phyloP scores from a whole-genome alignment of 2,113 vertebrate genomes.

The Neolamprologus ventralis region DNA sequence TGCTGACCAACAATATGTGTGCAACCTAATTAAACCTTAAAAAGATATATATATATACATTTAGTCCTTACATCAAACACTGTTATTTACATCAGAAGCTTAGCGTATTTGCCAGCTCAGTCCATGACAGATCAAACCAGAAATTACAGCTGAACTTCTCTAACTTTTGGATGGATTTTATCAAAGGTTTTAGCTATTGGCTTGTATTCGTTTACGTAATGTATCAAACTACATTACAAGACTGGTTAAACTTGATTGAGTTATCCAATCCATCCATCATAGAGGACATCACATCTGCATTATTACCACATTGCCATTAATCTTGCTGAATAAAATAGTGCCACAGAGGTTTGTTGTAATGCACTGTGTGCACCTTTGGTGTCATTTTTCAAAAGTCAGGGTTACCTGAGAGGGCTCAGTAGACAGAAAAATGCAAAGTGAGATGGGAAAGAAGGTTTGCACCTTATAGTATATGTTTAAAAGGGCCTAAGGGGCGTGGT shows the following conservation, averaged over 20 bases:
- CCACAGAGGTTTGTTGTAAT: neutral
- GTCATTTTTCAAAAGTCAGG: neutral
- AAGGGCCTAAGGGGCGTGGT: neutral
- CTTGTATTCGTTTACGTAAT: neutral
- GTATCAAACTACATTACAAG: neutral
- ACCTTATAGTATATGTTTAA: neutral
- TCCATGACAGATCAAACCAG: neutral
- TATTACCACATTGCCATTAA: neutral
- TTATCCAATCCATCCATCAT: neutral
- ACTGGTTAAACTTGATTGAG: neutral
- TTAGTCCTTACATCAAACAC: neutral
- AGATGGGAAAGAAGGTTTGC: neutral
- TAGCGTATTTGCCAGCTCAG: neutral
- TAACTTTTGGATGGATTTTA: neutral
- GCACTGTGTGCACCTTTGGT: neutral
- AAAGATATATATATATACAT: neutral
- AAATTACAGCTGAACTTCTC: neutral
- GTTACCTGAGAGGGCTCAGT: neutral
- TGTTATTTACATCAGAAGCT: neutral
- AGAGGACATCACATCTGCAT: neutral
- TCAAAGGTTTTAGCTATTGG: neutral
- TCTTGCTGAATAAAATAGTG: neutral
- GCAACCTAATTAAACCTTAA: neutral
- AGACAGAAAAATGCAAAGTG: neutral
- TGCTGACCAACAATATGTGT: neutral